Evolutionary conservation across 2,888 invertebrate species (phyloP).

Genomic region (Plutella xylostella): DNA sequence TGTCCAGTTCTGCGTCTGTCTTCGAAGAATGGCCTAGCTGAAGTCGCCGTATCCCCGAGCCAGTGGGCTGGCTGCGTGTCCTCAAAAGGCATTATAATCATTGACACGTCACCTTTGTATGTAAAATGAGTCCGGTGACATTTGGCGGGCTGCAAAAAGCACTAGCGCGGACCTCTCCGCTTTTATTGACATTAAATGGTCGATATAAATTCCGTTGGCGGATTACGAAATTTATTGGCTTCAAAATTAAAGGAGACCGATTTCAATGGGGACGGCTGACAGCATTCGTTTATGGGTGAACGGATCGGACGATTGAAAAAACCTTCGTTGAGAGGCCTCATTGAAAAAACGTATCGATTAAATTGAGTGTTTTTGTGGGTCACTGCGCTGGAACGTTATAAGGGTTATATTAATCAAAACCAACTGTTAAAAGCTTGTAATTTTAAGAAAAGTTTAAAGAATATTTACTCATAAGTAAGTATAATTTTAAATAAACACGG

Average conservation of each 20-base stretch:
- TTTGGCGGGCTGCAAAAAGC: slow-evolving; percentile 43
- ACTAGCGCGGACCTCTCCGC: slow-evolving; percentile 30
- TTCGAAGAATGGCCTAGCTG: neutral
- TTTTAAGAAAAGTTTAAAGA: too few relatives aligned
- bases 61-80: neutral
- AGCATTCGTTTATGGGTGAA: slow-evolving; percentile 51
- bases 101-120: slow-evolving; percentile 58
- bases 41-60: neutral
- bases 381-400: too few relatives aligned
- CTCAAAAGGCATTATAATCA: slow-evolving; percentile 26
- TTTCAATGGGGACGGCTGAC: slow-evolving; percentile 61
- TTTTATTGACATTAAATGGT: slow-evolving; percentile 63
- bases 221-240: slow-evolving; percentile 66
- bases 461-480: too few relatives aligned
- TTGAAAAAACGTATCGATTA: slow-evolving; percentile 43
- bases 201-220: slow-evolving; percentile 65
- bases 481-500: too few relatives aligned
- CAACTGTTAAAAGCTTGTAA: too few relatives aligned
- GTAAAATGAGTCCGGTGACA: slow-evolving; percentile 48
- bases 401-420: too few relatives aligned
- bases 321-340: slow-evolving; percentile 30
- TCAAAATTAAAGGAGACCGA: slow-evolving; percentile 67
- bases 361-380: slow-evolving; percentile 33
- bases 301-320: slow-evolving; percentile 34
- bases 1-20: slow-evolving; percentile 1